Conservation (phyloP, 2,113 vertebrate genomes). For the Zosterops lateralis region DNA sequence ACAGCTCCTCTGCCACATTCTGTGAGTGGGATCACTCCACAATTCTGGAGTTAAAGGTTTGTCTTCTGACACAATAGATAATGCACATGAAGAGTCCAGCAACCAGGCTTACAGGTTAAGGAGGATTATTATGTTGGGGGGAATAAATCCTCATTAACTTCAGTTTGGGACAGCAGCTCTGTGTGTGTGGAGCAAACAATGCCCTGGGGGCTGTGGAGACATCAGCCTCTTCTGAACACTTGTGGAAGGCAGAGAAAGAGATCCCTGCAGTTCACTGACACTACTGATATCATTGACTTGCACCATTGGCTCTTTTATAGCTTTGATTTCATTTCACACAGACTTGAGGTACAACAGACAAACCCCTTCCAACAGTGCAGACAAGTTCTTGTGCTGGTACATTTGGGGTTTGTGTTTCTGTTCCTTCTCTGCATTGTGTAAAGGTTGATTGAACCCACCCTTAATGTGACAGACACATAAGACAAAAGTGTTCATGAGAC, state of each 20-base stretch:
- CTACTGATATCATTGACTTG: background rate
- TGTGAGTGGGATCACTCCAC: background rate
- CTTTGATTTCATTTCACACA: background rate
- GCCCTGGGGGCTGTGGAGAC: background rate
- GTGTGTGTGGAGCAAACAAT: background rate
- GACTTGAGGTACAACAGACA: background rate
- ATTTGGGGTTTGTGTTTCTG: background rate
- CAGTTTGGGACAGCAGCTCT: background rate
- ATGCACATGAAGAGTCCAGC: background rate
- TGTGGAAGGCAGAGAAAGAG: background rate
- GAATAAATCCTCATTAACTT: background rate
- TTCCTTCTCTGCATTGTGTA: background rate
- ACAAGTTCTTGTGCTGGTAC: background rate
- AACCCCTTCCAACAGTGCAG: background rate
- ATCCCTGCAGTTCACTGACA: background rate
- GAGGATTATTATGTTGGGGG: background rate
- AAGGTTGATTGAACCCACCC: background rate
- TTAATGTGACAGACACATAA: background rate
- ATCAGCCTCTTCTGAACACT: background rate
- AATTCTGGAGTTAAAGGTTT: background rate
- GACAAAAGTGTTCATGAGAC: background rate
- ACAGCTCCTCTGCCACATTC: background rate
- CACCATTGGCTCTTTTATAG: background rate
- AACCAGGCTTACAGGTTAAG: background rate
- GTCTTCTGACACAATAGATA: background rate